Base-by-base conservation (phyloP, 2,888 invertebrate species). In the Athrips mouffetella region DNA sequence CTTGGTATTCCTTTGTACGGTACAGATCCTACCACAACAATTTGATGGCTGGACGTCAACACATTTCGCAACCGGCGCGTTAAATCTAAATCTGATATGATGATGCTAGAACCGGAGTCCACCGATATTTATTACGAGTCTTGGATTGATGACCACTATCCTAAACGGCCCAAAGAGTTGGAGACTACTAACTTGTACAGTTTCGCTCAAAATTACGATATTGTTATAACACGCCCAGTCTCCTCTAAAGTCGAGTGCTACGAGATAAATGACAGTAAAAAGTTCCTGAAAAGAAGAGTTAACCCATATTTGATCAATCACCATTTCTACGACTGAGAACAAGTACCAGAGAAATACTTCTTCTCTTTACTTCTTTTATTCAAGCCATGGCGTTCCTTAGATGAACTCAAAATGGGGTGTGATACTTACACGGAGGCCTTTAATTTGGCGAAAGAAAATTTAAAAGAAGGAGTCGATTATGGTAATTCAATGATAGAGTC, bases 1-100 rank as follows among this genome's bases (percentile, higher is more conserved):
- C n/a, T n/a, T n/a, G n/a, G n/a, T n/a, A n/a, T n/a, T n/a, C n/a
- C n/a, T n/a, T n/a, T n/a, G n/a, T n/a, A n/a, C n/a, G 68, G 64
- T 23, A 71, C 69, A 2, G 70, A 73, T 54, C 49, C 60, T 4
- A 25, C 51, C 3, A 73, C 73, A 27, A 67, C 62, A 20, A 63
- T 73, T 39, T 53, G 61, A 58, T 74, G 73, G 71, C 44, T 74
- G 40, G 62, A 68, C 50, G 54, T 58, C 0, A 55, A 58, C 39
- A 55, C 53, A 5, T 23, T 51, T 66, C 44, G 66, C 47, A 66
- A 57, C 41, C 52, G 60, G 16, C 49, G 60, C 50, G 49, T 66
- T 18, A 63, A 65, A 55, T 46, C 58, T 13, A 45, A 51, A 45
- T 47, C 55, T 44, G 58, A 63, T 47, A 63, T 65, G 46, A 50